phyloP scores from a whole-genome alignment of 2,113 vertebrate genomes.

The Chionomys nivalis region DNA sequence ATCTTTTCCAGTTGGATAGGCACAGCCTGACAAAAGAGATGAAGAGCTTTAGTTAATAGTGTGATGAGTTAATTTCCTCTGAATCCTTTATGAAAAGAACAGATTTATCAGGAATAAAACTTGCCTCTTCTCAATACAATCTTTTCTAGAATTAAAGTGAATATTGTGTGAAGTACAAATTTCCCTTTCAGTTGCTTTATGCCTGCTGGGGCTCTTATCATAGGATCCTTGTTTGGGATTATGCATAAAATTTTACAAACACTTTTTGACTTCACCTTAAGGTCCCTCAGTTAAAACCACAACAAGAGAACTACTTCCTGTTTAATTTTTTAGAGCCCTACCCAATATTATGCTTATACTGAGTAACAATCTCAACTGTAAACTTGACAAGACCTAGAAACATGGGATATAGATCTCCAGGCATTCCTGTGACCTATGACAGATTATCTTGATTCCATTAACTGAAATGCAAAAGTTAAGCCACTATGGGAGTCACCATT shows the following conservation, averaged over 20 bases:
- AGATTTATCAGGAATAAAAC: slow-evolving; percentile 47
- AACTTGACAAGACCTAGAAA: too few relatives aligned
- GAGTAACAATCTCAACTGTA: not conserved
- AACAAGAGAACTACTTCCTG: not conserved
- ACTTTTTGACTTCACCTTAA: not conserved
- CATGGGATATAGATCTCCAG: not conserved
- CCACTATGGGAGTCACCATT: too few relatives aligned
- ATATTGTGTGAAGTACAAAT: not conserved
- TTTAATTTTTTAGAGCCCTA: not conserved
- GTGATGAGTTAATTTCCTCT: slow-evolving; percentile 64
- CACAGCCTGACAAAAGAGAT: slow-evolving; percentile 59
- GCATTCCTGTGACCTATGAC: not conserved
- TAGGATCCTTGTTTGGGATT: not conserved
- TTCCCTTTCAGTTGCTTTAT: not conserved
- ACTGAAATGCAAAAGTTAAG: not conserved
- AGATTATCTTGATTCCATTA: not conserved
- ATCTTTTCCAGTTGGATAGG: slow-evolving; percentile 55
- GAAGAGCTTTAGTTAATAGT: slow-evolving; percentile 65
- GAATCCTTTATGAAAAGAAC: slow-evolving; percentile 50
- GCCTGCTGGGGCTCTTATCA: not conserved
- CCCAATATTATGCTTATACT: not conserved
- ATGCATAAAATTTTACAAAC: not conserved
- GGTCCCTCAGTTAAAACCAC: not conserved
- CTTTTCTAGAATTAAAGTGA: not conserved
- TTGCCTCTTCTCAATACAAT: not conserved